Base-by-base conservation (phyloP, 1,140 invertebrate genomes). In the Drosophila insularis region DNA sequence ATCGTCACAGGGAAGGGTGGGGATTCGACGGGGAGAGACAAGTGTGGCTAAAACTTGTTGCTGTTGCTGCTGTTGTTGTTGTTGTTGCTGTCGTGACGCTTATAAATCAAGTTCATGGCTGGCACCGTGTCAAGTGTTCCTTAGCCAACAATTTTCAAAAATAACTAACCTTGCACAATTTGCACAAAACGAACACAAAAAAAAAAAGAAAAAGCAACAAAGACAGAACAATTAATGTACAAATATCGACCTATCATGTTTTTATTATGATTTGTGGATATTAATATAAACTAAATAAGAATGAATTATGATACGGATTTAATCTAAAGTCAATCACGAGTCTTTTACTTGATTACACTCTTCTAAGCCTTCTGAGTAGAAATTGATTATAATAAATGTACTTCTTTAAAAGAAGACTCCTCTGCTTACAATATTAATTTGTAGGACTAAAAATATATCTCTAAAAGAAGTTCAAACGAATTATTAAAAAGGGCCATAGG, bases 101-200 rank as follows among this genome's bases (percentile, higher is more conserved):
- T 87, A 79, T 86, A 86, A 82, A 87, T 86, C 82, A 86, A 87
- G 82, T 86, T 86, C 82, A 86, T 86, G 82, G 82, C 68, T 76
- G 65, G 74, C 84, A 77, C 67, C 75, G 55, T 82, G 79, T 86
- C 82, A 86, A 86, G 79, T 87, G 80, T 79, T 87, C 82, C 82
- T 63, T 86, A 63, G 68, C 50, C 81, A 64, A 61, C 50, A 67
- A 58, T 71, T 56, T 54, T 50, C 43, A n/a, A 50, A 65, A 75
- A 75, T 68, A 76, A 79, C 82, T 87, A 87, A 86, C 81, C 81
- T 85, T 85, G 81, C 81, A 63, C 75, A 87, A 76, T 86, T 72
- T 72, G 54, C 39, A 61, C 76, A 40, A 66, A n/a, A n/a, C n/a
- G n/a, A n/a, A n/a, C n/a, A n/a, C n/a, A n/a, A n/a, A n/a, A 84